A percentile compares a stretch with the other conserved stretches of the same genome.
Evolutionary conservation across 2,888 invertebrate species (phyloP).

Genomic region (Odontothrips loti): DNA sequence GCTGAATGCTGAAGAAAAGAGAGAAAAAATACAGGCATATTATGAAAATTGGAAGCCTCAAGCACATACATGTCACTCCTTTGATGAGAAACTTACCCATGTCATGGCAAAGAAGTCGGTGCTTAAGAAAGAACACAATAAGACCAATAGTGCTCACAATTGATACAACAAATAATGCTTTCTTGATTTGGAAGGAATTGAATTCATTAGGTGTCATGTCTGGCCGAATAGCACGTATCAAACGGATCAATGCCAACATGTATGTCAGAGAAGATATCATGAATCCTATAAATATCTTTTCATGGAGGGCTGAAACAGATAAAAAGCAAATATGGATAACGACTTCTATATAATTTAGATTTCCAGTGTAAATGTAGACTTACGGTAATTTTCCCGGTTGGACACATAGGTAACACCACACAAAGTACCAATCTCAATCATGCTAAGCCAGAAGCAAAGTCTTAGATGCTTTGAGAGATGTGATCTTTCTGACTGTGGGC

Average conservation of each 20-base stretch:
- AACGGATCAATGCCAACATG: slow-evolving; percentile 70
- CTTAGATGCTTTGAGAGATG: slow-evolving; percentile 47
- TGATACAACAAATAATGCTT: slow-evolving; percentile 69
- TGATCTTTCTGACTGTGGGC: not conserved
- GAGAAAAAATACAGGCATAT: slow-evolving; percentile 28
- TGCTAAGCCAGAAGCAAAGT: slow-evolving; percentile 75
- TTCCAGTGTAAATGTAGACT: slow-evolving; percentile 49
- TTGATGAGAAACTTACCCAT: slow-evolving; percentile 64
- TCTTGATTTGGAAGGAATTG: slow-evolving; percentile 57
- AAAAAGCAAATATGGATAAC: slow-evolving; percentile 31
- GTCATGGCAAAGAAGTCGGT: slow-evolving; percentile 82
- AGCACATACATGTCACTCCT: not conserved
- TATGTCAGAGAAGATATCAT: slow-evolving; percentile 79
- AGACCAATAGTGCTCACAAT: slow-evolving; percentile 76
- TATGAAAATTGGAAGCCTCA: not conserved
- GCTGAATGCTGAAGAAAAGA: slow-evolving; percentile 71
- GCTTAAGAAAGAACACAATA: slow-evolving; percentile 81
- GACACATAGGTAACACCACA: slow-evolving; percentile 90
- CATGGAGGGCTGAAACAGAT: slow-evolving; percentile 70
- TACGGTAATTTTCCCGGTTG: slow-evolving; percentile 92
- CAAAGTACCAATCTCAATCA: slow-evolving; percentile 78
- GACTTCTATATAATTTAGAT: slow-evolving; percentile 9
- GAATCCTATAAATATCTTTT: slow-evolving; percentile 86
- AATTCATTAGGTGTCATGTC: slow-evolving; percentile 45
- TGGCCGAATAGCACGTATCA: slow-evolving; percentile 46